phyloP scores from a whole-genome alignment of 2,888 invertebrate species.

The Protonemura montana region DNA sequence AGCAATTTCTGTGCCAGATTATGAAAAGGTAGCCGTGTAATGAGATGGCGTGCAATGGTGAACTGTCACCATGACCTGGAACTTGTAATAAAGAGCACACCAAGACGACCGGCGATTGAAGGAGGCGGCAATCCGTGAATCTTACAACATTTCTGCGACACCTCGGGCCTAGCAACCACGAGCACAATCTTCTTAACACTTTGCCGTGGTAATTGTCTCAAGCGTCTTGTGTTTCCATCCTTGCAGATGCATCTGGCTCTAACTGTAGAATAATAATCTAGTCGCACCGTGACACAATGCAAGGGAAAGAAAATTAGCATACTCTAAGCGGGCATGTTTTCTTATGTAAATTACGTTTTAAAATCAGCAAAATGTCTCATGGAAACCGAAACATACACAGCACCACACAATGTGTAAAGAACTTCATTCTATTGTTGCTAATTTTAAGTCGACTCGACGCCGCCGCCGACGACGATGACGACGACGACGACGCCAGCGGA shows the following conservation, averaged over 20 bases:
- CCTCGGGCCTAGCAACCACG: background rate
- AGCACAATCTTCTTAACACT: constrained; percentile 4
- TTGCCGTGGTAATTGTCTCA: background rate
- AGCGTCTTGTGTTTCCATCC: background rate
- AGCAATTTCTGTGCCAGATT: background rate
- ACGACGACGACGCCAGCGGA: background rate
- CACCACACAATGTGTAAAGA: background rate
- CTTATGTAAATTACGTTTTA: constrained; percentile 33
- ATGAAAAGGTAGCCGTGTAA: background rate
- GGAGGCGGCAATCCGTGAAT: constrained; percentile 21
- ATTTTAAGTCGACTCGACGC: background rate
- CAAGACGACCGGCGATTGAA: background rate
- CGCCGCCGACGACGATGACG: background rate
- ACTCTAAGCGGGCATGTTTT: constrained; percentile 13
- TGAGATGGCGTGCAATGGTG: background rate
- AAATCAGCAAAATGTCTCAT: constrained; percentile 23
- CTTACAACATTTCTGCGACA: background rate
- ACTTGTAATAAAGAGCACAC: background rate
- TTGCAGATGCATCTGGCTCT: constrained; percentile 28
- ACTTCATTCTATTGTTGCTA: constrained; percentile 7
- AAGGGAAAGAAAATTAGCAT: constrained; percentile 33
- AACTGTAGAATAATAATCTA: constrained; percentile 22
- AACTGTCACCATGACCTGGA: background rate
- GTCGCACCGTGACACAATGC: constrained; percentile 1
- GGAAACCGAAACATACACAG: background rate